Conservation (phyloP, 2,113 vertebrate genomes). For the Mormyrus lacerda region DNA sequence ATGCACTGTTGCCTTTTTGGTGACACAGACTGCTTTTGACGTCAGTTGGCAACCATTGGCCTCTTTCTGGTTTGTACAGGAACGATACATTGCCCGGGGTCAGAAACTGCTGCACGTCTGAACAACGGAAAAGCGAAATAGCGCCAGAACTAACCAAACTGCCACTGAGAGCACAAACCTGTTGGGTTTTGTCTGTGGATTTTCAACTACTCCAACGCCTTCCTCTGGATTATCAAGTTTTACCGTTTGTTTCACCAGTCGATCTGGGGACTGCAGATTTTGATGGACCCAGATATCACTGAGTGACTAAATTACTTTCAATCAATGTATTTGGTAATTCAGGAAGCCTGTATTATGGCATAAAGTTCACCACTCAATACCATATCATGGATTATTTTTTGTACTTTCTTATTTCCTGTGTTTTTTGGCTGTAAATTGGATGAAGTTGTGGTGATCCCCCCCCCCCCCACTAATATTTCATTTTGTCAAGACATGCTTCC, state of each 20-base stretch:
- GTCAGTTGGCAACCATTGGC: not conserved
- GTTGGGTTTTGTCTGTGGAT: constrained; percentile 7
- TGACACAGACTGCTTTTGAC: not conserved
- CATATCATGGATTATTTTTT: not conserved
- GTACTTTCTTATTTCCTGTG: not conserved
- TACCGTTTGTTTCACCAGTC: not conserved
- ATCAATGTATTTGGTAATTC: not conserved
- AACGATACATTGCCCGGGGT: constrained; percentile 1
- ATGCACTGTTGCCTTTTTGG: not conserved
- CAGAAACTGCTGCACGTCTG: constrained; percentile 3
- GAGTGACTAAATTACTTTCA: not conserved
- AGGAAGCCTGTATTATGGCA: not conserved
- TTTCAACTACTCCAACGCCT: not conserved
- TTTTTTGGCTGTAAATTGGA: not conserved
- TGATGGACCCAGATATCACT: not conserved
- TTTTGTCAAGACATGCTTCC: not conserved
- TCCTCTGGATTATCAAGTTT: not conserved
- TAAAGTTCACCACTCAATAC: not conserved
- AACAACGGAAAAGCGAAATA: not conserved
- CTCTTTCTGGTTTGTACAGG: constrained; percentile 13
- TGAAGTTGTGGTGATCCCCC: not conserved
- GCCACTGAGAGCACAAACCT: not conserved
- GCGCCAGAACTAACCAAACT: not conserved
- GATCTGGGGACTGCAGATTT: not conserved
- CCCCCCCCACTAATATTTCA: not conserved